Evolutionary conservation across 2,888 invertebrate genomes (phyloP).

Genomic region (Ophonus ardosiacus): DNA sequence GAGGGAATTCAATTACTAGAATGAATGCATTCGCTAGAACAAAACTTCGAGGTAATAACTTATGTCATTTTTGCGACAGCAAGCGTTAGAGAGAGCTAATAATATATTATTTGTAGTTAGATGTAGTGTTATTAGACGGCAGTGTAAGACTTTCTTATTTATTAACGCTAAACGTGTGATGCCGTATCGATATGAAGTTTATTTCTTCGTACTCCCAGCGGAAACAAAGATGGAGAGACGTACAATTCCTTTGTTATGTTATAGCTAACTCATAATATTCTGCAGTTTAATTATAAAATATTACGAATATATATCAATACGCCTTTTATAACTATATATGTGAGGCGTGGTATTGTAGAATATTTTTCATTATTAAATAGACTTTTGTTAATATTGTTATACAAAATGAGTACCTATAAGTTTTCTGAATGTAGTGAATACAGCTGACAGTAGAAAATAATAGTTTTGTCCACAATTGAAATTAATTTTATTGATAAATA

Average conservation of each 20-base stretch:
- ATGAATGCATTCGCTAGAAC: slow-evolving; percentile 27
- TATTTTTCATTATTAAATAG: neutral
- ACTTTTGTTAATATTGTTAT: neutral
- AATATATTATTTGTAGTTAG: slow-evolving; percentile 18
- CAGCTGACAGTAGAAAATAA: too few relatives aligned
- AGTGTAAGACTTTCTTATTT: slow-evolving; percentile 6
- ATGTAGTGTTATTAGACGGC: slow-evolving; percentile 14
- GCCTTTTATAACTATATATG: neutral
- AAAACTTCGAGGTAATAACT: slow-evolving; percentile 21
- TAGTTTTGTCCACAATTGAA: too few relatives aligned
- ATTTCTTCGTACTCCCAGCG: slow-evolving; percentile 12
- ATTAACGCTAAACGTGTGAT: slow-evolving; percentile 11
- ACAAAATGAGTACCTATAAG: too few relatives aligned
- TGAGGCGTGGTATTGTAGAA: neutral
- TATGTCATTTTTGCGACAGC: slow-evolving; percentile 24
- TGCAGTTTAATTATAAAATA: slow-evolving; percentile 6
- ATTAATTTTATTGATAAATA: too few relatives aligned
- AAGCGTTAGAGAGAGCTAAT: neutral
- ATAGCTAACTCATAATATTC: neutral
- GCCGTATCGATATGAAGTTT: slow-evolving; percentile 16
- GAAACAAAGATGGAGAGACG: neutral
- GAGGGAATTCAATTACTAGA: slow-evolving; percentile 46
- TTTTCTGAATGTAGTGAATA: too few relatives aligned
- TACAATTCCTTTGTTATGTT: neutral
- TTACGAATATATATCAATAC: neutral